Base-by-base conservation (phyloP, 2,797 vertebrate species). In the Oophaga sylvatica region DNA sequence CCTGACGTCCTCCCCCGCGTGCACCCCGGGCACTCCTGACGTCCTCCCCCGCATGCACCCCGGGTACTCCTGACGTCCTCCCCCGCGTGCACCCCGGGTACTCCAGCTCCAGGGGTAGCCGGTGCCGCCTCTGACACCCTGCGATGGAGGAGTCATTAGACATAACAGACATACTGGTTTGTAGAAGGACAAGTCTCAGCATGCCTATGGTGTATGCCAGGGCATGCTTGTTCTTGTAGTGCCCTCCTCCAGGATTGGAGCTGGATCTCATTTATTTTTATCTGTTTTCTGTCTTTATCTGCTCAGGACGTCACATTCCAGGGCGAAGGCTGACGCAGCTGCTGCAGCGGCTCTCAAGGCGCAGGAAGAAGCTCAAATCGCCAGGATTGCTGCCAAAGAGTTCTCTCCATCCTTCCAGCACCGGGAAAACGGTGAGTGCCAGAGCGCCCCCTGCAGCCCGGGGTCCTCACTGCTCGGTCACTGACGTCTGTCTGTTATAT, bases 381-480 rank as follows among this genome's bases (percentile, higher is more conserved):
- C 98, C 93, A 96, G 98, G 93, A 96, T 99, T 95, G 97, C 97
- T 91, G 98, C 98, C 96, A 99, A 98, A 95, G 97, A 99, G 95
- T 99, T 98, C 94, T 99, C 98, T 1, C 98, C 98, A 29, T 98
- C 98, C 91, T 99, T 97, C 95, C 97, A 98, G 94, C 97, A 97
- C 94, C 94, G 96, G 90, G 97, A 97, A 92, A 98, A 98, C 0
- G 97, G 98, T 99, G 92, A 95, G 97, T 95, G 35, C 60, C 78
- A 26, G 48, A 56, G 6, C 12, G 20, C 20, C 12, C 31, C 16
- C 29, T 19, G 68, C 9, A 48, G n/a, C 26, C 12, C 53, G 26
- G 41, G 73, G n/a, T 76, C 19, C 35, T 53, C 19, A 22, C 62
- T 65, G 22, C 20, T 65, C 22, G 45, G 0, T 76, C 35, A 45